Conservation (phyloP, 2,113 vertebrate genomes). For the Damaliscus lunatus region DNA sequence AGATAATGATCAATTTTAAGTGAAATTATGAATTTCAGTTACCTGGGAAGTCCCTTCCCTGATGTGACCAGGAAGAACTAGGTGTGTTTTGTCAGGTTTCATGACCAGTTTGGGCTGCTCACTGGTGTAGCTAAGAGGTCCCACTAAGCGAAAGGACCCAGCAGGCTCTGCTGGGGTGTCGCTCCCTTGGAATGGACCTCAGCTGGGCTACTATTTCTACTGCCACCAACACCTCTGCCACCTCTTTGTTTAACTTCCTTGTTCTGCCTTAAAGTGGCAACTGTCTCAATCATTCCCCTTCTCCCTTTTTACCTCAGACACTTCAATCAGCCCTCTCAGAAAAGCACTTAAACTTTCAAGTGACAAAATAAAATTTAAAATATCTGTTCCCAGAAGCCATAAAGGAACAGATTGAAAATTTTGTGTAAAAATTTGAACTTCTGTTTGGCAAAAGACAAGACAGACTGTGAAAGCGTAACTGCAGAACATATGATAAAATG, state of each 20-base stretch:
- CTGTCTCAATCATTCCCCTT: background rate
- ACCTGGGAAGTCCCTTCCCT: background rate
- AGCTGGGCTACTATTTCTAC: background rate
- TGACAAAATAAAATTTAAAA: conserved; percentile 39
- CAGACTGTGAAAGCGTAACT: conserved; percentile 61
- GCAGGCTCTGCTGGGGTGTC: background rate
- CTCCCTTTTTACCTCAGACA: background rate
- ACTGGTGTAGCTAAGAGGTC: background rate
- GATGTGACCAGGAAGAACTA: background rate
- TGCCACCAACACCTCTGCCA: background rate
- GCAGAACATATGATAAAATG: conserved; percentile 62
- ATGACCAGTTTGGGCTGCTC: background rate
- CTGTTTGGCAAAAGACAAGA: conserved; percentile 60
- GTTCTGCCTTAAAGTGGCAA: background rate
- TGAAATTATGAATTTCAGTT: background rate
- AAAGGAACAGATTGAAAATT: conserved; percentile 63
- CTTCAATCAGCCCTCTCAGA: background rate
- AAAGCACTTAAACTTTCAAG: conserved; percentile 20
- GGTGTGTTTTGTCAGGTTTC: background rate
- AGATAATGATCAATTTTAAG: background rate
- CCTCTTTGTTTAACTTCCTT: background rate
- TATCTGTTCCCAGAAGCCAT: conserved; percentile 16
- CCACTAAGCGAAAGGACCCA: background rate
- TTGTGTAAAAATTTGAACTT: conserved; percentile 61
- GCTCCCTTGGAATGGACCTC: background rate